phyloP scores from a whole-genome alignment of 2,888 invertebrate species.

The Eucera pruinosa region DNA sequence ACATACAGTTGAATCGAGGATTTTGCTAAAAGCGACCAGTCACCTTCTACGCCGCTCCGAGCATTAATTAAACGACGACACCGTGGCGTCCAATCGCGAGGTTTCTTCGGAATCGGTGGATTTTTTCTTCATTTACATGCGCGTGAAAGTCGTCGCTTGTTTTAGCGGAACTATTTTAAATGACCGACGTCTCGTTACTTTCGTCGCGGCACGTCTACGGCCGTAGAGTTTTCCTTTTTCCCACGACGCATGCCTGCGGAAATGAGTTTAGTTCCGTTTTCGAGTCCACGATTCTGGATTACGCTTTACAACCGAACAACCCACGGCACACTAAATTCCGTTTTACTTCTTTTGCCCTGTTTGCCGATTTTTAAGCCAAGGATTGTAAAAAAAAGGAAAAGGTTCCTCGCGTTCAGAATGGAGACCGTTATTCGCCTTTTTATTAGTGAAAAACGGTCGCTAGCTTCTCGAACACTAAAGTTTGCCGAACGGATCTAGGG shows the following conservation, averaged over 20 bases:
- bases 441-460: constrained; percentile 56
- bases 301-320: constrained; percentile 30
- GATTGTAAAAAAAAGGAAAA: constrained; percentile 25
- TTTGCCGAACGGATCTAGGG: background rate
- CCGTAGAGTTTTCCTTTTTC: constrained; percentile 44
- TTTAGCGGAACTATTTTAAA: constrained; percentile 60
- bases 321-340: background rate
- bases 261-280: constrained; percentile 40
- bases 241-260: constrained; percentile 20
- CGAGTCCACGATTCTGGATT: constrained; percentile 17
- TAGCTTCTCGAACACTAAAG: constrained; percentile 32
- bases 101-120: constrained; percentile 36
- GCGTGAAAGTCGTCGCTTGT: constrained; percentile 50
- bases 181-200: constrained; percentile 61
- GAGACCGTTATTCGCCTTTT: constrained; percentile 45
- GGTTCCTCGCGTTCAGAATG: background rate
- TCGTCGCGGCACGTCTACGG: constrained; percentile 49
- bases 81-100: background rate
- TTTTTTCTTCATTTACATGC: constrained; percentile 50
- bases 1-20: background rate
- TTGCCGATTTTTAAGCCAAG: constrained; percentile 35
- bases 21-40: constrained; percentile 21
- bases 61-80: constrained; percentile 27
- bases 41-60: background rate
- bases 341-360: background rate